Conservation (phyloP, 2,888 invertebrate species). For the Lissocephala sabroskyi region DNA sequence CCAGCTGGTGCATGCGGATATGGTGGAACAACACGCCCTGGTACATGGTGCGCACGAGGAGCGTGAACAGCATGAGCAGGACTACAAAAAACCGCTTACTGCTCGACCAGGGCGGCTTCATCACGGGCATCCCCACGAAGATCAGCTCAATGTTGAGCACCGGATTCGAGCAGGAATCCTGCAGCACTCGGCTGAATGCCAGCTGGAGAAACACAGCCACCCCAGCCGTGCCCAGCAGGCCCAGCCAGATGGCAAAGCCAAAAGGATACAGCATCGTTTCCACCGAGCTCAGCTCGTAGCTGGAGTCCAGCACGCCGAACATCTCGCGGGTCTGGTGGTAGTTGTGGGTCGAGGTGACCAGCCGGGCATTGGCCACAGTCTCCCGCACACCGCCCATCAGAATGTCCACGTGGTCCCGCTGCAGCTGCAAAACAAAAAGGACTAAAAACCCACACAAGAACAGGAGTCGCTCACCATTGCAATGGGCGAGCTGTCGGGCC, state of each 20-base stretch:
- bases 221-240: conserved; percentile 16
- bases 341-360: conserved; percentile 42
- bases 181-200: conserved; percentile 21
- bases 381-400: conserved; percentile 47
- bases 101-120: conserved; percentile 14
- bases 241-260: conserved; percentile 32
- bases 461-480: too few species aligned
- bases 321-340: conserved; percentile 43
- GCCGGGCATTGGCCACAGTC: conserved; percentile 18
- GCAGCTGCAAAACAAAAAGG: conserved; percentile 19
- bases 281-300: conserved; percentile 31
- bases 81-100: conserved; percentile 33
- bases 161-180: not conserved
- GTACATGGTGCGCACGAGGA: conserved; percentile 59
- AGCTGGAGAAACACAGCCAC: conserved; percentile 22
- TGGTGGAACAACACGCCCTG: conserved; percentile 55
- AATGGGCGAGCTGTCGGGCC: too few species aligned
- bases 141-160: conserved; percentile 30
- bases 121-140: conserved; percentile 42
- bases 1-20: conserved; percentile 42
- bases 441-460: not conserved
- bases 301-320: conserved; percentile 27
- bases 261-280: conserved; percentile 45
- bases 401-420: conserved; percentile 26
- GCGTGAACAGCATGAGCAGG: conserved; percentile 32